Evolutionary conservation across 2,113 vertebrate species (phyloP).

Genomic region (Fulica atra): DNA sequence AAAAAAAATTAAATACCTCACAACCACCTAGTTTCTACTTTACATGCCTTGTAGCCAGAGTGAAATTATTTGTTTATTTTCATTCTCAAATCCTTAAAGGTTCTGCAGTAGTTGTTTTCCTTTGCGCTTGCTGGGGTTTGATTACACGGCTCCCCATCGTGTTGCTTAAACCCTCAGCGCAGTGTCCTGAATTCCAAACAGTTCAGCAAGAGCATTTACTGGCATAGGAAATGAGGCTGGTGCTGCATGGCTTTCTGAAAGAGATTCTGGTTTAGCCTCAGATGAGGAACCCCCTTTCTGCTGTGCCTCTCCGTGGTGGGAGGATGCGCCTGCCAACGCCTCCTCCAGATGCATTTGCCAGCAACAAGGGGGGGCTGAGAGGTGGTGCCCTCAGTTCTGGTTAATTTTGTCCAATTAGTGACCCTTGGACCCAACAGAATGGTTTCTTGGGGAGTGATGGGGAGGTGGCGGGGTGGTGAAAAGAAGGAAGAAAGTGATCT

Average conservation of each 20-base stretch:
- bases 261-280: not conserved
- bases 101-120: not conserved
- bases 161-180: not conserved
- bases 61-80: slow-evolving; percentile 8
- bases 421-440: not conserved
- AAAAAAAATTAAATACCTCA: not conserved
- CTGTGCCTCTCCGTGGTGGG: not conserved
- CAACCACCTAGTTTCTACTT: not conserved
- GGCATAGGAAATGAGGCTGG: not conserved
- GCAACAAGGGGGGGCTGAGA: not conserved
- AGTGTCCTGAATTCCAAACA: slow-evolving; percentile 42
- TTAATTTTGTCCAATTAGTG: not conserved
- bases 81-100: not conserved
- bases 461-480: not conserved
- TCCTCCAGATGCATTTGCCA: not conserved
- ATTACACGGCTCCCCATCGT: not conserved
- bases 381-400: not conserved
- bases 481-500: not conserved
- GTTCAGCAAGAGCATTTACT: not conserved
- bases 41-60: not conserved
- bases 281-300: not conserved
- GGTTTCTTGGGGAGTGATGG: not conserved
- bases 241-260: not conserved
- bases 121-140: not conserved
- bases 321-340: not conserved